Percentiles rank a stretch among this genome's conserved stretches.
Conservation (phyloP, 1,140 invertebrate species). For the Lepidurus couesii region DNA sequence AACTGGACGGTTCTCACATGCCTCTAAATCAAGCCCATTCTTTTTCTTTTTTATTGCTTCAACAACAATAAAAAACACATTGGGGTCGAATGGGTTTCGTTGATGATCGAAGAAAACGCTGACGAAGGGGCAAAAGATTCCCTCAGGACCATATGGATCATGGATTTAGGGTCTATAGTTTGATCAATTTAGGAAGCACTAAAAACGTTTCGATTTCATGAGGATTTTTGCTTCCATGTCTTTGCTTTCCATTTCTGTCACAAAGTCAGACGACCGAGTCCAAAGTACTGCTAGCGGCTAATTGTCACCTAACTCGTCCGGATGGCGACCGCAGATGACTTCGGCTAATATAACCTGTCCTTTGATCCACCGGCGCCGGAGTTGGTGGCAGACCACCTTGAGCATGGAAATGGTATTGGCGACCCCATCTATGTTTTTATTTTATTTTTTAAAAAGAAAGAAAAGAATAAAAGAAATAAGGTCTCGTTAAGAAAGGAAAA, state of each 20-base stretch:
- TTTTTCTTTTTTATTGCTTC: neutral
- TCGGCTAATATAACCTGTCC: conserved; percentile 76
- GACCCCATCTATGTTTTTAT: conserved; percentile 53
- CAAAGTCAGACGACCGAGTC: neutral
- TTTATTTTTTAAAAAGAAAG: neutral
- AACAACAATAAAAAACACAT: neutral
- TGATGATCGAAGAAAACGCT: neutral
- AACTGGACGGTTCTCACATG: neutral
- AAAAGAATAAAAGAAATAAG: neutral
- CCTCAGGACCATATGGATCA: too few species aligned
- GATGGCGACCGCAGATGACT: conserved; percentile 82
- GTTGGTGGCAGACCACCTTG: conserved; percentile 54
- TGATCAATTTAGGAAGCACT: neutral
- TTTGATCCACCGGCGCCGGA: conserved; percentile 47
- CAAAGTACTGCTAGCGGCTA: neutral
- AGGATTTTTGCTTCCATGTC: neutral
- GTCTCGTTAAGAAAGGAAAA: neutral
- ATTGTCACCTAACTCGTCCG: conserved; percentile 67
- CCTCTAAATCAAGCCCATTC: neutral
- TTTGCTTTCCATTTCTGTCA: neutral
- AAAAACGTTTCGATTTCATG: neutral
- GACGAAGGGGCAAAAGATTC: neutral
- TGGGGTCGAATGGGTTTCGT: neutral
- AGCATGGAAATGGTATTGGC: conserved; percentile 45
- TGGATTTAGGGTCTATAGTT: too few species aligned